Evolutionary conservation across 2,888 invertebrate species (phyloP).

Genomic region (Cryptophagus acutangulus): DNA sequence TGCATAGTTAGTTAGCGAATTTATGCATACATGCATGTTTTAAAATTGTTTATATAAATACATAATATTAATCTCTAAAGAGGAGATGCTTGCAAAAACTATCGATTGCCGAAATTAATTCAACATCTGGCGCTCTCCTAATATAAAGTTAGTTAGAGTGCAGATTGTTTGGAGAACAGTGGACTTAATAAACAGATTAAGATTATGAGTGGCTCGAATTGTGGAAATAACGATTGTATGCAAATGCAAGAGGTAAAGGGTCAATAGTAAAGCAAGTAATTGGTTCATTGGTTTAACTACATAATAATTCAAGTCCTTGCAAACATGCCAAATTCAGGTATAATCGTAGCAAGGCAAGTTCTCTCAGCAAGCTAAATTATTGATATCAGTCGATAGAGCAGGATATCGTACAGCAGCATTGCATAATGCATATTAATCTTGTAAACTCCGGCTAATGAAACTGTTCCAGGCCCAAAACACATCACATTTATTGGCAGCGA

Average conservation of each 20-base stretch:
- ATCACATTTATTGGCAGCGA: conserved; percentile 30
- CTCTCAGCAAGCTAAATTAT: conserved; percentile 33
- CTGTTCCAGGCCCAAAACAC: conserved; percentile 25
- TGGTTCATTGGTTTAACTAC: conserved; percentile 30
- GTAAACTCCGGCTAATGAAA: conserved; percentile 32
- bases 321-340: conserved; percentile 30
- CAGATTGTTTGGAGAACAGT: too few relatives aligned
- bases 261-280: conserved; percentile 24
- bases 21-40: too few relatives aligned
- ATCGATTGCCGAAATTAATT: too few relatives aligned
- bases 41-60: too few relatives aligned
- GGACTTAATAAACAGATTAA: background rate
- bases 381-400: conserved; percentile 30
- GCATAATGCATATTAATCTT: conserved; percentile 29
- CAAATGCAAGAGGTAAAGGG: conserved; percentile 15
- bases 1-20: too few relatives aligned
- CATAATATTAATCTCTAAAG: too few relatives aligned
- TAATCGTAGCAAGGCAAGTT: conserved; percentile 18
- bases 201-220: background rate
- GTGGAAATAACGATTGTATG: conserved; percentile 9
- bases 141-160: too few relatives aligned
- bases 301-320: conserved; percentile 28
- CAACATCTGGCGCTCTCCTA: too few relatives aligned
- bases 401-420: conserved; percentile 28
- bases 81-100: too few relatives aligned